phyloP scores from a whole-genome alignment of 2,797 vertebrate species.

The Anolis apletophallus region DNA sequence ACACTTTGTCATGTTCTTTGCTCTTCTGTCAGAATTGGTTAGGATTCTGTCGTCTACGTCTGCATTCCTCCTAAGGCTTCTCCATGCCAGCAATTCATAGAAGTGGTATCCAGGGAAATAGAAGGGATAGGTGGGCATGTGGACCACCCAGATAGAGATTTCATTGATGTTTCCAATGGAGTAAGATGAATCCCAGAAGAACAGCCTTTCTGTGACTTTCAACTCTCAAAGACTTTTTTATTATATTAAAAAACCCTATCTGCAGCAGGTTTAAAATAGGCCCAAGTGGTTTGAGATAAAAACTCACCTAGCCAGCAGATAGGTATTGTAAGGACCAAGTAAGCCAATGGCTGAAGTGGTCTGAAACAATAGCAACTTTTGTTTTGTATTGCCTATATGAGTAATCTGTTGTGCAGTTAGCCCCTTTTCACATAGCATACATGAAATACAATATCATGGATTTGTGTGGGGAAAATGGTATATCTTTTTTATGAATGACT shows the following conservation, averaged over 20 bases:
- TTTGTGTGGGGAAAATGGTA: background rate
- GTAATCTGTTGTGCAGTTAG: background rate
- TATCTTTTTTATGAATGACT: background rate
- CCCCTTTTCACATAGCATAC: background rate
- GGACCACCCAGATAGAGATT: background rate
- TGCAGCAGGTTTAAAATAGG: background rate
- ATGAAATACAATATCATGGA: background rate
- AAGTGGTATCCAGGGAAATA: background rate
- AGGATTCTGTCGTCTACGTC: slow-evolving; percentile 29
- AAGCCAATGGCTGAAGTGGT: background rate
- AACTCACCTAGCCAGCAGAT: background rate
- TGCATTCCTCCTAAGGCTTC: background rate
- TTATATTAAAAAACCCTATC: background rate
- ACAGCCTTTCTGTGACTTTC: background rate
- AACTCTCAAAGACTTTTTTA: background rate
- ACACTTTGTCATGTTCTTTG: background rate
- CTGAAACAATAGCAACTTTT: background rate
- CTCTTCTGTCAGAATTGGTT: fast-evolving
- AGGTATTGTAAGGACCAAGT: background rate
- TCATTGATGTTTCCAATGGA: background rate
- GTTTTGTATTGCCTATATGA: background rate
- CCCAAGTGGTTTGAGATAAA: background rate
- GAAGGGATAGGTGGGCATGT: too few species aligned
- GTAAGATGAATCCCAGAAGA: background rate
- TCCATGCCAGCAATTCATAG: background rate